Conservation (phyloP, 2,113 vertebrate genomes). For the Rostratula benghalensis region DNA sequence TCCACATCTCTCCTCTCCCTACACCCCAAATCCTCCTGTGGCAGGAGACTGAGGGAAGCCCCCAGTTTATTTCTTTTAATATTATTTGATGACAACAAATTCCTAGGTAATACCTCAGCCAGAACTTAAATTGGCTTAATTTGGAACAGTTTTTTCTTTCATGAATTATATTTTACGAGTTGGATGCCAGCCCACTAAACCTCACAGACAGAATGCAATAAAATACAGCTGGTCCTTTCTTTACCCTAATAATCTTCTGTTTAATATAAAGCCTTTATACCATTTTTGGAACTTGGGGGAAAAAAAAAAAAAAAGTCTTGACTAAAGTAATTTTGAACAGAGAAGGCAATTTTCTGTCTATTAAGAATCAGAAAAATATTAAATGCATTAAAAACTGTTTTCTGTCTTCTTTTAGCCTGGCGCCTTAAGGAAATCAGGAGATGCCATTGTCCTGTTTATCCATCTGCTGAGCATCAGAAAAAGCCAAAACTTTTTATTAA, state of each 20-base stretch:
- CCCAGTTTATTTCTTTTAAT: not conserved
- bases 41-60: not conserved
- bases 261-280: not conserved
- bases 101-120: not conserved
- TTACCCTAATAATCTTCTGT: not conserved
- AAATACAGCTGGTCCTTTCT: not conserved
- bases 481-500: not conserved
- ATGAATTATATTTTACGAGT: rapidly evolving
- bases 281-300: not conserved
- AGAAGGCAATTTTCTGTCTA: not conserved
- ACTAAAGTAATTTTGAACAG: not conserved
- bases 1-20: not conserved
- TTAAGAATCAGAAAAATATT: not conserved
- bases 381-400: not conserved
- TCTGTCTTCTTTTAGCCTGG: not conserved
- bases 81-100: not conserved
- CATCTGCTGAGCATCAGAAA: not conserved
- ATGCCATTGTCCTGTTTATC: not conserved
- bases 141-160: not conserved
- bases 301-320: not conserved
- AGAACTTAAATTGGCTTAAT: not conserved
- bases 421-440: not conserved
- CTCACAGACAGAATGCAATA: not conserved
- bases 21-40: not conserved
- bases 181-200: not conserved